phyloP scores from a whole-genome alignment of 1,140 invertebrate genomes.

The Pseudomyrmex concolor region DNA sequence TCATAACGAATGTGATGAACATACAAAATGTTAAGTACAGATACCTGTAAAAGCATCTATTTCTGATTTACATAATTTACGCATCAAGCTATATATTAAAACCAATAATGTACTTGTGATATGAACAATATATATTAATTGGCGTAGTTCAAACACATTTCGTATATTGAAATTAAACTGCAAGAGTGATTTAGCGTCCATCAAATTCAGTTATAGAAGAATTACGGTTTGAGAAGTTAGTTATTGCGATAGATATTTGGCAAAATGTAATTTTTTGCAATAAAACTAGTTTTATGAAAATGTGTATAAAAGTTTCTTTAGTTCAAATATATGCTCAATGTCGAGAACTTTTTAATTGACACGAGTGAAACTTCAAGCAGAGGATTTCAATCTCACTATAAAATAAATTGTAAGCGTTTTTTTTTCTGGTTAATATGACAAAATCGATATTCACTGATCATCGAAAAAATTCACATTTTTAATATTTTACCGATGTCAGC shows the following conservation, averaged over 20 bases:
- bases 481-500: slow-evolving; percentile 25
- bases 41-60: slow-evolving; percentile 32
- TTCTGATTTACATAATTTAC: slow-evolving; percentile 3
- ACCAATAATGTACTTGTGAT: slow-evolving; percentile 10
- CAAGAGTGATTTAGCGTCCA: neutral
- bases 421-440: slow-evolving; percentile 12
- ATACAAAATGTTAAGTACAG: slow-evolving; percentile 6
- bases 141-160: slow-evolving; percentile 12
- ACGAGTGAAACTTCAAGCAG: neutral
- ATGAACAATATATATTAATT: slow-evolving; percentile 10
- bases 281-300: neutral
- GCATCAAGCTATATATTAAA: neutral
- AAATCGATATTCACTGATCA: slow-evolving; percentile 32
- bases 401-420: neutral
- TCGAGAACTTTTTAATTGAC: slow-evolving; percentile 1
- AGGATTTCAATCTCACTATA: neutral
- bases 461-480: slow-evolving; percentile 9
- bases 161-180: slow-evolving; percentile 3
- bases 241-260: neutral
- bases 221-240: neutral
- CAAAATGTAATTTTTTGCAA: neutral
- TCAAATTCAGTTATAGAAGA: slow-evolving; percentile 14
- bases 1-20: neutral
- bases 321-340: neutral
- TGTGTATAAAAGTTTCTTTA: slow-evolving; percentile 3